Percentiles rank a stretch among this genome's conserved stretches.
Conservation (phyloP, 2,888 invertebrate genomes). For the Xestobium rufovillosum region DNA sequence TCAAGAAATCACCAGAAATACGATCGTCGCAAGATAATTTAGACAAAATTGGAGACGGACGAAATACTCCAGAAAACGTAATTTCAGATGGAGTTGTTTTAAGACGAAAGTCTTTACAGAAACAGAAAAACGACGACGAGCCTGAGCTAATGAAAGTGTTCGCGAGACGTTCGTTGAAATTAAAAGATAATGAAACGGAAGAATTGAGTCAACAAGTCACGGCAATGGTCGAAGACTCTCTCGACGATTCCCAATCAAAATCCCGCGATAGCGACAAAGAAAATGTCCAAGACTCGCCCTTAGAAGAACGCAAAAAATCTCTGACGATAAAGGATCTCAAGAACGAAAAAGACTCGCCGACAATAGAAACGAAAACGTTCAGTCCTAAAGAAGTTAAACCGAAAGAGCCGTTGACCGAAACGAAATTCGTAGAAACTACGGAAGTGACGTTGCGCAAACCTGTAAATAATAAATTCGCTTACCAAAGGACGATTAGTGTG, state of each 20-base stretch:
- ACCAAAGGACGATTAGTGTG: slow-evolving; percentile 34
- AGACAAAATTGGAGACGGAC: slow-evolving; percentile 28
- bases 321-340: slow-evolving; percentile 24
- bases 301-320: slow-evolving; percentile 43
- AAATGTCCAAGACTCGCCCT: slow-evolving; percentile 51
- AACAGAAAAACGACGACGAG: slow-evolving; percentile 48
- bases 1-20: slow-evolving; percentile 32
- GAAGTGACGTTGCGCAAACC: slow-evolving; percentile 36
- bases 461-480: slow-evolving; percentile 31
- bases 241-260: slow-evolving; percentile 46
- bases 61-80: slow-evolving; percentile 31
- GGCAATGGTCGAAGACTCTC: slow-evolving; percentile 41
- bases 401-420: slow-evolving; percentile 13
- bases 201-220: slow-evolving; percentile 52
- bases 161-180: slow-evolving; percentile 69
- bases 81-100: slow-evolving; percentile 45
- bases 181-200: slow-evolving; percentile 63
- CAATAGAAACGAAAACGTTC: slow-evolving; percentile 15
- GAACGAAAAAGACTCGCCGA: too few species aligned
- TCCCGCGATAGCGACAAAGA: slow-evolving; percentile 68
- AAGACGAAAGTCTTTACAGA: slow-evolving; percentile 49
- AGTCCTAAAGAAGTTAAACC: slow-evolving; percentile 13
- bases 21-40: slow-evolving; percentile 31
- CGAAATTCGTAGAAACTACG: slow-evolving; percentile 16
- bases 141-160: slow-evolving; percentile 78